These are phyloP conservation scores for Pasiphila rectangulata DNA, from an alignment of 2,888 invertebrate species.

Conservation along the genomic window DNA sequence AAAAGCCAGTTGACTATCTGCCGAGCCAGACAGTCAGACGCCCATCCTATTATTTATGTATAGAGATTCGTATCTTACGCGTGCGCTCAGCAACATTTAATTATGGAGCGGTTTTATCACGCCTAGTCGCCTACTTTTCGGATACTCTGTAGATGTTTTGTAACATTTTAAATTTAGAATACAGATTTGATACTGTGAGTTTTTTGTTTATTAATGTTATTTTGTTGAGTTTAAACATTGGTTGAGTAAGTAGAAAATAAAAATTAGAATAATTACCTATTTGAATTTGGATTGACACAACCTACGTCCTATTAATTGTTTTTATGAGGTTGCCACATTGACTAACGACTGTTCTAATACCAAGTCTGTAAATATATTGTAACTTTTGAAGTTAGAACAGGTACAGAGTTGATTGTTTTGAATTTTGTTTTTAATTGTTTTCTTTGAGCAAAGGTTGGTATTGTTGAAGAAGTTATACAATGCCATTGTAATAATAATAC, in stretches of 20 bases:
- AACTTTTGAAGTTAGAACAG: slow-evolving; percentile 1
- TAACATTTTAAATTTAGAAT: background rate
- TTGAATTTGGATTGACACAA: no score
- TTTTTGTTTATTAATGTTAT: no score
- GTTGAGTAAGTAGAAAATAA: no score
- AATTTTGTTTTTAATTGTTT: background rate
- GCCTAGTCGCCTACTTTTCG: slow-evolving; percentile 37
- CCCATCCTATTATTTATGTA: slow-evolving; percentile 41
- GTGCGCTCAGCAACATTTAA: slow-evolving; percentile 42
- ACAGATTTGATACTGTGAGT: no score
- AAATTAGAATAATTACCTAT: no score
- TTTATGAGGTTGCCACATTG: no score
- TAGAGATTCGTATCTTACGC: slow-evolving; percentile 39
- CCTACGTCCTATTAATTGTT: no score
- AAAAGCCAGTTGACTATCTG: slow-evolving; percentile 19
- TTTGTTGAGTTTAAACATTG: no score
- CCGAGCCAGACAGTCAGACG: slow-evolving; percentile 41
- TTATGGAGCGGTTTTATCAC: slow-evolving; percentile 43
- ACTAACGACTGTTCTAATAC: slow-evolving; percentile 20
- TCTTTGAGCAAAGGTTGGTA: no score
- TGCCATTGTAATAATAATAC: no score
- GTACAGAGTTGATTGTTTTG: background rate
- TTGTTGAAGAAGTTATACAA: no score
- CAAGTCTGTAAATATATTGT: background rate
- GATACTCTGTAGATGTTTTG: background rate